Percentiles rank a stretch among this genome's conserved stretches.
These are phyloP conservation scores for Hyphantria cunea DNA, from an alignment of 1,140 invertebrate genomes.

Conservation along the genomic window DNA sequence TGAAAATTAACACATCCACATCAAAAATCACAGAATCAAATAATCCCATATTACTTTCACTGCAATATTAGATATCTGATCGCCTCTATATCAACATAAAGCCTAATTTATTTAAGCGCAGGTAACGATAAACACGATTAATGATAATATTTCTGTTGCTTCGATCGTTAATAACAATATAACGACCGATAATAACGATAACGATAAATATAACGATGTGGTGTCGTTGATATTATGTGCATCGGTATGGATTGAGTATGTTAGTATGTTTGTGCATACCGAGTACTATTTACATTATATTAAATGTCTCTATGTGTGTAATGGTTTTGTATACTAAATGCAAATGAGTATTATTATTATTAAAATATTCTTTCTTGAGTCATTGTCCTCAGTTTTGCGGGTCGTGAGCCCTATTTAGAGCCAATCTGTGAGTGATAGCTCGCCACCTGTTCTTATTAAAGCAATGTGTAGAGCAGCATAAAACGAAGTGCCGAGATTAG, in stretches of 20 bases:
- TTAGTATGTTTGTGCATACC: neutral
- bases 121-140: slow-evolving; percentile 66
- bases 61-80: slow-evolving; percentile 5
- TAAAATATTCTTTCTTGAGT: no score
- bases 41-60: neutral
- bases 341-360: no score
- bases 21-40: neutral
- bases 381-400: no score
- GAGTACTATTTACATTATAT: no score
- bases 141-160: slow-evolving; percentile 72
- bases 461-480: no score
- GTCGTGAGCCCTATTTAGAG: no score
- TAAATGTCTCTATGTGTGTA: no score
- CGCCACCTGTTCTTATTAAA: no score
- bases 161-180: slow-evolving; percentile 71
- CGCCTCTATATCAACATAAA: neutral
- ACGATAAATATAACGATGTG: slow-evolving; percentile 72
- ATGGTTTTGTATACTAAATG: no score
- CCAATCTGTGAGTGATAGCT: no score
- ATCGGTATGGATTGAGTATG: neutral
- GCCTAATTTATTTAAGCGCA: slow-evolving; percentile 30
- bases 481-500: no score
- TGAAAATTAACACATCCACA: neutral
- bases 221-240: slow-evolving; percentile 46
- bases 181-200: slow-evolving; percentile 78